Evolutionary conservation across 2,797 vertebrate genomes (phyloP).

Genomic region (Lithobates pipiens): DNA sequence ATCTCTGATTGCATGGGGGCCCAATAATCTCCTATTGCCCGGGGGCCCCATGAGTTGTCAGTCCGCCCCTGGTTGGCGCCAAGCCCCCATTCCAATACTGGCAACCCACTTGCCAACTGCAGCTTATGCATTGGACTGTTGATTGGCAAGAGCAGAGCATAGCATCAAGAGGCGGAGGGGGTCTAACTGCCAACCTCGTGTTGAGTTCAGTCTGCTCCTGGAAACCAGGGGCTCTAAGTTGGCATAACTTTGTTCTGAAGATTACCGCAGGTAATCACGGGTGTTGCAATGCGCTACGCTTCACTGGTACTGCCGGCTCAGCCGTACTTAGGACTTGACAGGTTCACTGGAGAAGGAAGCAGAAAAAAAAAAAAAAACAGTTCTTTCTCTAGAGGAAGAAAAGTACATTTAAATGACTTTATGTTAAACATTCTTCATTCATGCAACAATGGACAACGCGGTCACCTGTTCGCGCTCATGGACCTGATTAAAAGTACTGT

Average conservation of each 20-base stretch:
- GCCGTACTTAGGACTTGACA: background rate
- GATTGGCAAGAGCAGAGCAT: too few relatives aligned
- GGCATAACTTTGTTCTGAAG: background rate
- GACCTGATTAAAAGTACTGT: constrained; percentile 34
- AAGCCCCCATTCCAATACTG: too few relatives aligned
- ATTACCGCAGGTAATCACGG: background rate
- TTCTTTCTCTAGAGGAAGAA: background rate
- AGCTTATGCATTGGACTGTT: too few relatives aligned
- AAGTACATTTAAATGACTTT: constrained; percentile 33
- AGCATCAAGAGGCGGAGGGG: too few relatives aligned
- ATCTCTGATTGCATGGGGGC: too few relatives aligned
- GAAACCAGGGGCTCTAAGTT: background rate
- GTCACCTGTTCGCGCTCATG: constrained; percentile 28
- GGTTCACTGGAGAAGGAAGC: background rate
- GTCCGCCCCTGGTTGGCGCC: too few relatives aligned
- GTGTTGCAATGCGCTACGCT: too few relatives aligned
- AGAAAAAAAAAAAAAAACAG: background rate
- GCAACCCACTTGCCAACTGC: too few relatives aligned
- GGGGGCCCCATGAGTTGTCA: too few relatives aligned
- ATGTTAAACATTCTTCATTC: constrained; percentile 40
- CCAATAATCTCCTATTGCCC: too few relatives aligned
- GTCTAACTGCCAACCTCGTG: background rate
- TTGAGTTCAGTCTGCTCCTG: background rate
- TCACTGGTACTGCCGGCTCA: background rate
- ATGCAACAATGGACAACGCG: constrained; percentile 20